phyloP scores from a whole-genome alignment of 2,888 invertebrate species.

The Standfussiana lucernea region DNA sequence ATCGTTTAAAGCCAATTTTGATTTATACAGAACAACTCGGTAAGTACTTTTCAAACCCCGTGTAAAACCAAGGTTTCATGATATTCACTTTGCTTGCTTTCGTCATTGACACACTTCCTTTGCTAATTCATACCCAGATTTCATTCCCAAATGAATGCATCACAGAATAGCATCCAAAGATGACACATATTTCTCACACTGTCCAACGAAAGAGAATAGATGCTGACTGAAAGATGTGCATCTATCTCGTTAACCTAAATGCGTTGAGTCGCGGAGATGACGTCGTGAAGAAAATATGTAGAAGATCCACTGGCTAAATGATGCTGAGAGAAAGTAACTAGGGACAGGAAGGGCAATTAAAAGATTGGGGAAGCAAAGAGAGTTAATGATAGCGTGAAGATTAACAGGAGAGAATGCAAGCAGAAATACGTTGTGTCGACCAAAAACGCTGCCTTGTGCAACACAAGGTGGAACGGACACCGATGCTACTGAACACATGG shows the following conservation, averaged over 20 bases:
- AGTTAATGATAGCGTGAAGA: too few relatives aligned
- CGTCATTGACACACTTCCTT: background rate
- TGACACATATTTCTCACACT: slow-evolving; percentile 37
- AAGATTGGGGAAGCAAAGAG: background rate
- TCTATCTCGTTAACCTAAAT: slow-evolving; percentile 75
- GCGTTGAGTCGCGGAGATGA: slow-evolving; percentile 37
- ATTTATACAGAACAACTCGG: background rate
- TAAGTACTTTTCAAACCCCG: background rate
- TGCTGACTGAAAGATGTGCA: slow-evolving; percentile 62
- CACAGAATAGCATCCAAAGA: slow-evolving; percentile 6
- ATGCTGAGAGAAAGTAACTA: background rate
- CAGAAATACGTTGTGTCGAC: too few relatives aligned
- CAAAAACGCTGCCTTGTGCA: background rate
- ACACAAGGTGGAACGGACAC: too few relatives aligned
- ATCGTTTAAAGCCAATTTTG: background rate
- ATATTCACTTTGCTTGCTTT: background rate
- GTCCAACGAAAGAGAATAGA: slow-evolving; percentile 32
- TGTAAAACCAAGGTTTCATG: background rate
- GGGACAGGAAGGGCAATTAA: too few relatives aligned
- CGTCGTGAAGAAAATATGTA: background rate
- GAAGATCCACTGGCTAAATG: slow-evolving; percentile 16
- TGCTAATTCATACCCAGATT: background rate
- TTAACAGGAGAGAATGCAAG: too few relatives aligned
- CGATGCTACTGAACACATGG: too few relatives aligned
- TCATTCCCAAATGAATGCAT: slow-evolving; percentile 15